Percentiles rank a stretch among this genome's conserved stretches.
Evolutionary conservation across 2,888 invertebrate species (phyloP).

Genomic region (Sceliomorpha sp.): DNA sequence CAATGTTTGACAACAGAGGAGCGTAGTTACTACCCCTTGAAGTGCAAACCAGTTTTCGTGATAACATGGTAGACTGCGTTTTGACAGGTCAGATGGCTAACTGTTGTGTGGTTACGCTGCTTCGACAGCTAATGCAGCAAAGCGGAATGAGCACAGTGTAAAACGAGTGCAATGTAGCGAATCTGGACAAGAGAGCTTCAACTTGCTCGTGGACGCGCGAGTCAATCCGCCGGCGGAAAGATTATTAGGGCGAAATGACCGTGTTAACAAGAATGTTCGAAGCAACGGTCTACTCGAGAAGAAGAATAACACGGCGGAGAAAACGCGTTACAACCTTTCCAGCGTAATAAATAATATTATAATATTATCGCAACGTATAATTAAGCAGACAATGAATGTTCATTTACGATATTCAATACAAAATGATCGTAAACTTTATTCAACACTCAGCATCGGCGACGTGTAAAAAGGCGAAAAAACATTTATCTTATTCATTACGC

Average conservation of each 20-base stretch:
- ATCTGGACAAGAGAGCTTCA: constrained; percentile 5
- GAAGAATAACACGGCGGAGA: not conserved
- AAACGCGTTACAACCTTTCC: not conserved
- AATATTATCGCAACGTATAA: too few species aligned
- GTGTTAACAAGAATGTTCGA: constrained; percentile 5
- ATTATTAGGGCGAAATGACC: constrained; percentile 2
- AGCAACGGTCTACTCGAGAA: not conserved
- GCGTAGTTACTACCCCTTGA: too few species aligned
- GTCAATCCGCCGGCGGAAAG: not conserved
- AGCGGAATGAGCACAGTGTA: constrained; percentile 24
- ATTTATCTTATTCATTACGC: too few species aligned
- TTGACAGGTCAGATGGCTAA: constrained; percentile 19
- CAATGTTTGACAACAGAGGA: too few species aligned
- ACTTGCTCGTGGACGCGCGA: constrained; percentile 1
- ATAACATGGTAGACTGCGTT: constrained; percentile 22
- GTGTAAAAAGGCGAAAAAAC: too few species aligned
- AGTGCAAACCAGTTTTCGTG: constrained; percentile 31
- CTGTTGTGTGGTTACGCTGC: constrained; percentile 6
- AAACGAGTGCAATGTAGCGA: constrained; percentile 21
- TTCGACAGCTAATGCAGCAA: constrained; percentile 28
- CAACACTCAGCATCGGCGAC: too few species aligned
- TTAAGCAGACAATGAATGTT: too few species aligned
- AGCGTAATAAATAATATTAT: not conserved
- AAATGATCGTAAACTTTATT: too few species aligned
- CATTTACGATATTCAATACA: too few species aligned